Conservation (phyloP, 2,113 vertebrate genomes). For the Geococcyx californianus region DNA sequence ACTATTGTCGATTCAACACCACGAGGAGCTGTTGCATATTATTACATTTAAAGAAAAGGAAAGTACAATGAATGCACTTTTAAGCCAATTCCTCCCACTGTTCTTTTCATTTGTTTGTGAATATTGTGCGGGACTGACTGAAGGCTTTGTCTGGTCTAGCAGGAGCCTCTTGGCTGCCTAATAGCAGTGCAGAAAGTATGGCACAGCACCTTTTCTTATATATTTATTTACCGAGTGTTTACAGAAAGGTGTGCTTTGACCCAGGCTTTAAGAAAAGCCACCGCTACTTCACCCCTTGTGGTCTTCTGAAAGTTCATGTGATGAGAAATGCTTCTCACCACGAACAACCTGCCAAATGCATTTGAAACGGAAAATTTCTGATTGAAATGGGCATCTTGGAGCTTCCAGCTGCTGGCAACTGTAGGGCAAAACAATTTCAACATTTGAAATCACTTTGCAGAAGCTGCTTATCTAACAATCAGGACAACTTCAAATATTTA, state of each 20-base stretch:
- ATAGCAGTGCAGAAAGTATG: background rate
- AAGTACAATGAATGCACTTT: conserved; percentile 18
- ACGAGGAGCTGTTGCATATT: conserved; percentile 8
- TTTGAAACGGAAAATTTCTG: conserved; percentile 18
- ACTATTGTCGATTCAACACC: background rate
- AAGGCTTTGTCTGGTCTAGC: conserved; percentile 29
- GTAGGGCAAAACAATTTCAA: background rate
- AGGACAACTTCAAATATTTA: conserved; percentile 21
- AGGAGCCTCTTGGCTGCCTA: background rate
- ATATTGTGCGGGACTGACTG: conserved; percentile 14
- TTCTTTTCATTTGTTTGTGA: conserved; percentile 52
- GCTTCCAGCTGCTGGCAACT: background rate
- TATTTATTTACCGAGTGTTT: conserved; percentile 20
- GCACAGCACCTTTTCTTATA: background rate
- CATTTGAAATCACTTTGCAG: background rate
- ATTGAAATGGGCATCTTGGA: background rate
- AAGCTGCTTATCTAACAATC: conserved; percentile 11
- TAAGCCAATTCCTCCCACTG: conserved; percentile 38
- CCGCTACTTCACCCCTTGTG: background rate
- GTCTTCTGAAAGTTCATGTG: background rate
- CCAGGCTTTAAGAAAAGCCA: background rate
- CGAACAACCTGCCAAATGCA: background rate
- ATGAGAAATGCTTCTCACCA: background rate
- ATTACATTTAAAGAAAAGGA: conserved; percentile 6
- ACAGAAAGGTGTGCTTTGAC: conserved; percentile 19